These are phyloP conservation scores for Stenotaenia linearis DNA, from an alignment of 2,888 invertebrate genomes.

Conservation along the genomic window DNA sequence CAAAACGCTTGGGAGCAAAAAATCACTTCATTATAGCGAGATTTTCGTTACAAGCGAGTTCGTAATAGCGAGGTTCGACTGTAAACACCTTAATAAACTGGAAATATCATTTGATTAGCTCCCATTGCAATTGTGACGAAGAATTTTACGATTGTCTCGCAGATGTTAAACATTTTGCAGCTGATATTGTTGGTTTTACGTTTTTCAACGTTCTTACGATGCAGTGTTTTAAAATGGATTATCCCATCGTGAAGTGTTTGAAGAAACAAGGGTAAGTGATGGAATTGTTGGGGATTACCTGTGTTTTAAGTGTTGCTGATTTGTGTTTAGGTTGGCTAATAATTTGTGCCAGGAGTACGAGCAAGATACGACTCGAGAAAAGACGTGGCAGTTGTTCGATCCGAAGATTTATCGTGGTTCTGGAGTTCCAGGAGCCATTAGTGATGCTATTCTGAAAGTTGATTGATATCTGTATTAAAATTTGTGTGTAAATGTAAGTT, in stretches of 20 bases:
- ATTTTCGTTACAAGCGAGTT: too few species aligned
- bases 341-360: neutral
- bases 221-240: neutral
- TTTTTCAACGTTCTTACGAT: neutral
- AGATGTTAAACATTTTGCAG: neutral
- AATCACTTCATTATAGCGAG: too few species aligned
- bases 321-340: neutral
- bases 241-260: neutral
- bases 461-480: too few species aligned
- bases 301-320: neutral
- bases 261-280: neutral
- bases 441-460: too few species aligned
- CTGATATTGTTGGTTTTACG: neutral
- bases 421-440: too few species aligned
- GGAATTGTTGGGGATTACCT: neutral
- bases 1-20: neutral
- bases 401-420: too few species aligned
- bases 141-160: neutral
- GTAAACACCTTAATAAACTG: too few species aligned
- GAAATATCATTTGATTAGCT: neutral
- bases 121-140: slow-evolving; percentile 13
- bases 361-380: neutral
- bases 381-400: too few species aligned
- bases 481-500: too few species aligned
- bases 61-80: too few species aligned